Base-by-base conservation (phyloP, 2,797 vertebrate species). In the Megalops cyprinoides region DNA sequence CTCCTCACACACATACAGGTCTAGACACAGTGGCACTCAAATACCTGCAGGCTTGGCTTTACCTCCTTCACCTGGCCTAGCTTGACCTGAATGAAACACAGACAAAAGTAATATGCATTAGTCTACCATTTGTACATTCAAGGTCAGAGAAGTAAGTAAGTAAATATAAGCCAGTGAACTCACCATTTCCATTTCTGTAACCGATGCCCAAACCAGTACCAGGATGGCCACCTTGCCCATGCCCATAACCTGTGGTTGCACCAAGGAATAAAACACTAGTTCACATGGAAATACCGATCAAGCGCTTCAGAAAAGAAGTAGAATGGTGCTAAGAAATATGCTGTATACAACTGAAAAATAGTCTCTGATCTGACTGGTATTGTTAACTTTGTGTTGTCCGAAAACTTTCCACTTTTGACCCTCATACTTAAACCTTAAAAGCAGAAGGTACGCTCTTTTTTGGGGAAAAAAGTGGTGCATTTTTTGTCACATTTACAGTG, bases 161-260 rank as follows among this genome's bases (percentile, higher is more conserved):
- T 69, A 20, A 5, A 37, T 23, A 42, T 37, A 15, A 37, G 65
- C 28, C 7, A 20, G n/a, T 28, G 23, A 48, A 65, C 74, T 67
- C 74, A 81, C 74, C 80, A 77, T 81, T 76, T 34, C 44, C 65
- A 71, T 90, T 90, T 78, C 88, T 85, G 85, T 87, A 87, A 0
- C 87, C 90, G 91, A 88, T 86, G 84, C 85, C 89, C 81, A 90
- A 87, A 77, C 87, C 89, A 79, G 87, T 82, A 55, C 82, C 90
- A 53, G 87, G 90, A 78, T 88, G 82, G 0, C 76, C 76, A 46
- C 90, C 91, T 81, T 87, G 90, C 65, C 90, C 90, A 15, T 91
- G 91, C 82, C 71, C 90, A 90, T 87, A 85, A 7, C 74, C 86
- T 85, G 81, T 4, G 46, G 46, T 25, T n/a, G 74, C 15, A 60